A percentile compares a stretch with the other conserved stretches of the same genome.
Evolutionary conservation across 2,113 vertebrate genomes (phyloP).

Genomic region (Lepidothrix coronata): DNA sequence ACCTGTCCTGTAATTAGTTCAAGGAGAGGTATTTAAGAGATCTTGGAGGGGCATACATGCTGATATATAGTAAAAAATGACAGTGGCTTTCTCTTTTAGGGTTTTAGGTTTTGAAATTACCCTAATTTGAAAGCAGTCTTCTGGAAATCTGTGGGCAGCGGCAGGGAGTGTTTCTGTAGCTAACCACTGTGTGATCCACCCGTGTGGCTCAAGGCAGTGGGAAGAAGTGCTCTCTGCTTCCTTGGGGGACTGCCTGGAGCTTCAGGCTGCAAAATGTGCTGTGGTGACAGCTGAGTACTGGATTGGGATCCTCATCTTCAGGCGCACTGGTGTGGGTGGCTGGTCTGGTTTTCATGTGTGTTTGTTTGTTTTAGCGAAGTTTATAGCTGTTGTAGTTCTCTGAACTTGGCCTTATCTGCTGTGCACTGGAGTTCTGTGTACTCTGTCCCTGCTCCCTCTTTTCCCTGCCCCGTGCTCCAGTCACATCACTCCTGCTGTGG

Average conservation of each 20-base stretch:
- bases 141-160: background rate
- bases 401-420: background rate
- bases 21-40: background rate
- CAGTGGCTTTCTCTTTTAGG: background rate
- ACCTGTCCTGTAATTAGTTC: background rate
- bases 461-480: background rate
- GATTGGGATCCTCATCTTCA: background rate
- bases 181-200: background rate
- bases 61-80: background rate
- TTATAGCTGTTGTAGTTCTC: background rate
- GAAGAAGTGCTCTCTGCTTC: background rate
- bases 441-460: background rate
- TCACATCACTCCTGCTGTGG: background rate
- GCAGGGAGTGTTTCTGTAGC: background rate
- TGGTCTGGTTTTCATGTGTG: background rate
- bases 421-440: no score
- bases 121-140: background rate
- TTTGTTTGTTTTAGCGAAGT: background rate
- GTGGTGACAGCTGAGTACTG: background rate
- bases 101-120: background rate
- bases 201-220: background rate
- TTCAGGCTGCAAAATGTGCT: background rate
- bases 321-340: background rate
- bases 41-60: background rate
- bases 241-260: background rate